These are phyloP conservation scores for Anarhynchus alexandrinus DNA, from an alignment of 2,113 vertebrate species.

Conservation along the genomic window DNA sequence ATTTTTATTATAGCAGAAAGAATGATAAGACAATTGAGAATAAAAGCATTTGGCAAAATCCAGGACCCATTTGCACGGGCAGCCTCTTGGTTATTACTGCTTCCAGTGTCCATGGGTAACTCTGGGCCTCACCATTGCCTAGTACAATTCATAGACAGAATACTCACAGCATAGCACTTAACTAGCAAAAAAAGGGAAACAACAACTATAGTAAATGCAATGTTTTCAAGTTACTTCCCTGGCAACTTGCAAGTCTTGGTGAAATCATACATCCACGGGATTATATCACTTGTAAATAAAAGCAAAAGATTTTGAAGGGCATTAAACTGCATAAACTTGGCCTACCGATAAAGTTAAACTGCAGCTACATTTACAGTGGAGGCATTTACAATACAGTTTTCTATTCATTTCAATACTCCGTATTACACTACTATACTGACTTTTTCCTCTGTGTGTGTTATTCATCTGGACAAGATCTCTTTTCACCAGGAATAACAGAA, in stretches of 20 bases:
- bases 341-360: not conserved
- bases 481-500: constrained; percentile 64
- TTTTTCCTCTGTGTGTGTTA: constrained; percentile 24
- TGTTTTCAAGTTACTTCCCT: not conserved
- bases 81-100: not conserved
- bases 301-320: not conserved
- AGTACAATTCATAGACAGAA: not conserved
- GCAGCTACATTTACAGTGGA: constrained; percentile 9
- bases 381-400: not conserved
- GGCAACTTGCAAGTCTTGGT: not conserved
- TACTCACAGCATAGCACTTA: not conserved
- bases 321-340: not conserved
- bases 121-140: not conserved
- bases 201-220: not conserved
- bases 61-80: not conserved
- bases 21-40: not conserved
- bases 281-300: not conserved
- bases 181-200: not conserved
- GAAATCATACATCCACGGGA: not conserved
- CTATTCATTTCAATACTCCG: constrained; percentile 11
- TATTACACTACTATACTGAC: constrained; percentile 1
- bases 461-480: constrained; percentile 69
- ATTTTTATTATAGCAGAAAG: no score
- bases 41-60: not conserved
- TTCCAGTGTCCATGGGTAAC: not conserved